phyloP scores from a whole-genome alignment of 2,113 vertebrate genomes.

The Delphinus delphis region DNA sequence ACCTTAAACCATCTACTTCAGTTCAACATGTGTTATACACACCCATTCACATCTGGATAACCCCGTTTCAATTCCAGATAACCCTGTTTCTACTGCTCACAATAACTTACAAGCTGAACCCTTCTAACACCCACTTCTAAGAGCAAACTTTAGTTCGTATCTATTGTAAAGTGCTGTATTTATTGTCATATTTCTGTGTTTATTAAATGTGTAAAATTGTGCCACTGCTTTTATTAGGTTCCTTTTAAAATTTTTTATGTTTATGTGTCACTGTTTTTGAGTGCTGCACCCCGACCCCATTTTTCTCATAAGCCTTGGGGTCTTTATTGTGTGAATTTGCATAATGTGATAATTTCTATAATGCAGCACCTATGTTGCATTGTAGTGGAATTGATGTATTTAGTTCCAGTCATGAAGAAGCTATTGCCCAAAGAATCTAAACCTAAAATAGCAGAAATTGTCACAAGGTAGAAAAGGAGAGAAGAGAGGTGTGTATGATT shows the following conservation, averaged over 20 bases:
- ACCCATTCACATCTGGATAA: too few relatives aligned
- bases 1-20: fast-evolving
- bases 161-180: not conserved
- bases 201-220: not conserved
- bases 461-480: not conserved
- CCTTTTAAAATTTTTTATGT: too few relatives aligned
- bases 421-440: not conserved
- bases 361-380: not conserved
- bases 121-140: not conserved
- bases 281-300: not conserved
- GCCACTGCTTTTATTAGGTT: not conserved
- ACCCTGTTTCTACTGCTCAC: not conserved
- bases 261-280: not conserved
- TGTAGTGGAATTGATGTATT: not conserved
- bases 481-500: not conserved
- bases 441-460: not conserved
- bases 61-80: not conserved
- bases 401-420: not conserved
- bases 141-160: not conserved
- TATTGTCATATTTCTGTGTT: not conserved
- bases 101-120: not conserved
- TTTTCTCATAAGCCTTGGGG: not conserved
- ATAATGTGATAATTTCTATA: not conserved
- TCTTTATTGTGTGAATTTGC: not conserved
- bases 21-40: not conserved